Evolutionary conservation across 2,888 invertebrate genomes (phyloP).

Genomic region (Venusia cambrica): DNA sequence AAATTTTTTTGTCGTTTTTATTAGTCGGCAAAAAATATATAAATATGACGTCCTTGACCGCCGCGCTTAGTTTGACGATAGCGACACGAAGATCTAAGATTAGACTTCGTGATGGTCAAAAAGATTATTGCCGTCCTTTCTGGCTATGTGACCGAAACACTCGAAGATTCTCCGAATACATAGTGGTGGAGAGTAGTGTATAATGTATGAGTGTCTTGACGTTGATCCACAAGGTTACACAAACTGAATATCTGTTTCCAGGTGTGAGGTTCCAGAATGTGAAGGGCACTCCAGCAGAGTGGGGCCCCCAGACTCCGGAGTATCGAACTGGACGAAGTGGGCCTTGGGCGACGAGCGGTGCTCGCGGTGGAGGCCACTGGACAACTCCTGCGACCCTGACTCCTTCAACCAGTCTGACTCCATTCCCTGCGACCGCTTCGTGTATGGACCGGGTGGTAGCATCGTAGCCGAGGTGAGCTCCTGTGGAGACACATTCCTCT

Average conservation of each 20-base stretch:
- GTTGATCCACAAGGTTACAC: too few species aligned
- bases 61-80: too few species aligned
- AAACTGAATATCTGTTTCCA: conserved; percentile 31
- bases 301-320: conserved; percentile 23
- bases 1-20: conserved; percentile 1
- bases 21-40: too few species aligned
- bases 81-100: too few species aligned
- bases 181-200: too few species aligned
- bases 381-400: conserved; percentile 43
- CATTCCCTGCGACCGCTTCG: conserved; percentile 59
- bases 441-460: conserved; percentile 71
- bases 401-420: conserved; percentile 63
- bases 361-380: conserved; percentile 41
- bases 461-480: conserved; percentile 80
- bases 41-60: too few species aligned
- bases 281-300: conserved; percentile 48
- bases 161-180: too few species aligned
- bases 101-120: conserved; percentile 1
- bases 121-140: too few species aligned
- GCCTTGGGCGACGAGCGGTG: conserved; percentile 50
- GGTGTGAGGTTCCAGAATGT: conserved; percentile 78
- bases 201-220: too few species aligned
- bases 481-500: too few species aligned
- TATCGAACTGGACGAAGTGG: conserved; percentile 47
- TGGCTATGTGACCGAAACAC: too few species aligned